A percentile compares a stretch with the other conserved stretches of the same genome.
Conservation (phyloP, 2,113 vertebrate species). For the Xiphophorus couchianus region DNA sequence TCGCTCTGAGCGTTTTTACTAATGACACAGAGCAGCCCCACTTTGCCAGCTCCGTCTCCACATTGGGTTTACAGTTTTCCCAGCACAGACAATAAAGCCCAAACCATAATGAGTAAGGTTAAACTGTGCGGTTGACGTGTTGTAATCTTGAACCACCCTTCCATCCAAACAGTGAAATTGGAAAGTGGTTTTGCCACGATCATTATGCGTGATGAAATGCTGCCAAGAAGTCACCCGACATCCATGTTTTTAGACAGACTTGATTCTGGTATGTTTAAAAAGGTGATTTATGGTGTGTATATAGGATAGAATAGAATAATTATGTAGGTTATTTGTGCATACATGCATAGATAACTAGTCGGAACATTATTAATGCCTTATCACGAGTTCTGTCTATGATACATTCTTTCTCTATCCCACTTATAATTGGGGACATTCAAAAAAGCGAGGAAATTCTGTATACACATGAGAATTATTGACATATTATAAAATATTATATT, state of each 20-base stretch:
- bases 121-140: slow-evolving; percentile 44
- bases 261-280: slow-evolving; percentile 20
- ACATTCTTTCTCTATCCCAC: too few relatives aligned
- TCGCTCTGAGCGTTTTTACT: background rate
- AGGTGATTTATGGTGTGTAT: background rate
- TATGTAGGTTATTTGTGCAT: too few relatives aligned
- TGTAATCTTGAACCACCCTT: slow-evolving; percentile 46
- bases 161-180: slow-evolving; percentile 23
- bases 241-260: background rate
- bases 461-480: too few relatives aligned
- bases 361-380: too few relatives aligned
- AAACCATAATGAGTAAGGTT: slow-evolving; percentile 49
- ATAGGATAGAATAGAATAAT: too few relatives aligned
- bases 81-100: slow-evolving; percentile 7
- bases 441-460: too few relatives aligned
- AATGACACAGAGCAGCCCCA: slow-evolving; percentile 4
- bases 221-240: background rate
- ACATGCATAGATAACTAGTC: too few relatives aligned
- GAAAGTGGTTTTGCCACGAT: slow-evolving; percentile 18
- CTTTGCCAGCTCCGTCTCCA: slow-evolving; percentile 12
- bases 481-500: slow-evolving; percentile 3
- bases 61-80: background rate
- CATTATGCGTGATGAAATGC: slow-evolving; percentile 32
- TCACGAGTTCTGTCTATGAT: too few relatives aligned
- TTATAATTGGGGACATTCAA: too few relatives aligned